A percentile compares a stretch with the other conserved stretches of the same genome.
phyloP scores from a whole-genome alignment of 2,113 vertebrate genomes.

The Lates calcarifer region DNA sequence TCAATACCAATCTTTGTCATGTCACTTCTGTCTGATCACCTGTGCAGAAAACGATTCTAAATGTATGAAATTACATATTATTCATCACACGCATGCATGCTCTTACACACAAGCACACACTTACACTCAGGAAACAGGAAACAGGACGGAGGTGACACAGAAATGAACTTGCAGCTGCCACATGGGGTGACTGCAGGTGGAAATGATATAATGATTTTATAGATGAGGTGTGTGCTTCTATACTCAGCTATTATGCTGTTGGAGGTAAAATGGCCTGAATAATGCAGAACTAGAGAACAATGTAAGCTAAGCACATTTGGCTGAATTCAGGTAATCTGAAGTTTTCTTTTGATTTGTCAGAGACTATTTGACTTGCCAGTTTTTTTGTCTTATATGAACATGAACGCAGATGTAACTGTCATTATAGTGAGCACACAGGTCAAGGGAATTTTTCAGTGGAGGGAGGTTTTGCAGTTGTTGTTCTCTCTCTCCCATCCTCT shows the following conservation, averaged over 20 bases:
- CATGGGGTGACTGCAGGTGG: conserved; percentile 18
- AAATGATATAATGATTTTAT: conserved; percentile 34
- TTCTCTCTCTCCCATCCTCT: conserved; percentile 12
- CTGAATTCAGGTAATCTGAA: conserved; percentile 8
- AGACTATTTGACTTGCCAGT: neutral
- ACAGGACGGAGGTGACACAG: neutral
- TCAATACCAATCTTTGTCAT: conserved; percentile 44
- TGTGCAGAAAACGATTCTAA: conserved; percentile 36
- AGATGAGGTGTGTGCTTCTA: conserved; percentile 24
- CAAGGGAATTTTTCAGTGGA: conserved; percentile 26
- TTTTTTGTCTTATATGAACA: conserved; percentile 3
- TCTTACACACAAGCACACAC: neutral
- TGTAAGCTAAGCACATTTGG: conserved; percentile 6
- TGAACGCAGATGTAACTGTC: neutral
- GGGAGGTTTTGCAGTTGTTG: conserved; percentile 6
- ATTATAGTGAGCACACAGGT: conserved; percentile 19
- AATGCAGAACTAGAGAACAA: conserved; percentile 2
- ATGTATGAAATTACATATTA: conserved; percentile 42
- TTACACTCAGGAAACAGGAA: conserved; percentile 8
- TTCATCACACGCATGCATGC: conserved; percentile 10
- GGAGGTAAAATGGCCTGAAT: conserved; percentile 23
- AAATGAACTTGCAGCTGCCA: conserved; percentile 36
- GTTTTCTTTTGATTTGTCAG: conserved; percentile 8
- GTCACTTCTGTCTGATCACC: conserved; percentile 30
- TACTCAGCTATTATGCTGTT: conserved; percentile 19